Percentiles rank a stretch among this genome's conserved stretches.
These are phyloP conservation scores for Parochlus steinenii DNA, from an alignment of 2,888 invertebrate genomes.

Conservation along the genomic window DNA sequence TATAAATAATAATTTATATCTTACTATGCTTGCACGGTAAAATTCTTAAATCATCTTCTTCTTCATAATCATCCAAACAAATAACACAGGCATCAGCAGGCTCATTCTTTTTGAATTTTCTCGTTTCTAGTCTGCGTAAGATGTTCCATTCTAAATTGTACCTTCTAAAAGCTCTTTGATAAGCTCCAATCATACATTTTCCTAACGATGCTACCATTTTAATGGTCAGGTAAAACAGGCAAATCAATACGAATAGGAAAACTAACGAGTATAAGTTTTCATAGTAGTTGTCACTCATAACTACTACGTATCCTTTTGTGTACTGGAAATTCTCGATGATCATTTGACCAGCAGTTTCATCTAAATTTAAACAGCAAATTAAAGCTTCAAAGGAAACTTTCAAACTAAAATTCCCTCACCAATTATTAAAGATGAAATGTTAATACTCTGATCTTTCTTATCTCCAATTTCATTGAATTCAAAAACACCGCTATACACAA, in stretches of 20 bases:
- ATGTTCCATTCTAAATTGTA: conserved; percentile 76
- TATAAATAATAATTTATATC: no score
- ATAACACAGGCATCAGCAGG: conserved; percentile 97
- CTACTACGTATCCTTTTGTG: conserved; percentile 25
- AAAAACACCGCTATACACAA: conserved; percentile 70
- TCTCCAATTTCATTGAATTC: conserved; percentile 70
- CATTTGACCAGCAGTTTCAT: conserved; percentile 43
- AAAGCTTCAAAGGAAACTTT: no score
- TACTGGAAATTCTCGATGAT: conserved; percentile 48
- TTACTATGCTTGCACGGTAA: conserved; percentile 90
- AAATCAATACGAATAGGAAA: conserved; percentile 6
- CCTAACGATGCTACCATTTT: background rate
- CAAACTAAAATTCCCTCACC: no score
- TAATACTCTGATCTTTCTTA: conserved; percentile 40
- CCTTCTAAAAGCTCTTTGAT: no score
- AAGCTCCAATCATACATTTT: no score
- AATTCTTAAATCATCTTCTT: conserved; percentile 85
- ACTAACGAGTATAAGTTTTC: background rate
- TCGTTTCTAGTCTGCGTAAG: conserved; percentile 86
- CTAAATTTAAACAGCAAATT: no score
- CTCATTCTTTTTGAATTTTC: conserved; percentile 85
- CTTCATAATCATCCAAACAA: conserved; percentile 92
- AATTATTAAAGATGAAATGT: conserved; percentile 72
- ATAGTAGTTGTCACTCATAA: conserved; percentile 1
- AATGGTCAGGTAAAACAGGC: background rate